Base-by-base conservation (phyloP, 1,140 invertebrate genomes). In the Hormaphis cornu region DNA sequence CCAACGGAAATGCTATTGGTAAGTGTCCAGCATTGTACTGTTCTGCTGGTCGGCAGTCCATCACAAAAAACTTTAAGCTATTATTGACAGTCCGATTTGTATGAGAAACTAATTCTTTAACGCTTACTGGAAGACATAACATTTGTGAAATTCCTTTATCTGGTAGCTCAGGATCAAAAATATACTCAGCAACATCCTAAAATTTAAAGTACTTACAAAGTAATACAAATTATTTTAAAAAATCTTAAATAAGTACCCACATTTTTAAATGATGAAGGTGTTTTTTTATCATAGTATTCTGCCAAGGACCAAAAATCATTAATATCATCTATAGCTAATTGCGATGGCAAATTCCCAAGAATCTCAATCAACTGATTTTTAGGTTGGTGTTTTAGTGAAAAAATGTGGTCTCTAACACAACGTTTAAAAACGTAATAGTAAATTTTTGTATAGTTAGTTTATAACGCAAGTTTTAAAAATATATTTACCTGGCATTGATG, bases 21-120 rank as follows among this genome's bases (percentile, higher is more conserved):
- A 98, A 83, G 81, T 98, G 95, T 1, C 96, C 96, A 72, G 88
- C 87, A 81, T 97, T 98, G 76, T 98, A 99, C 75, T 98, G 95
- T 72, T 97, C 93, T 1, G 93, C 88, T 16, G 95, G 93, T 74
- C 96, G 83, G 79, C 95, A 98, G 79, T 99, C 97, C 6, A 99
- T 94, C 24, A 98, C 83, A 81, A 99, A 98, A 79, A 97, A 99
- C 74, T 89, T 85, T 12, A 92, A 88, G 4, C 80, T 78, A 76
- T 83, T 80, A 1, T 80, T 74, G 33, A 76, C 74, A 69, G 77
- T 81, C 73, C 86, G 85, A 30, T 80, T 75, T 75, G 81, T 78
- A 78, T 89, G 89, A 75, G 89, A 87, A 20, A 93, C 85, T 61
- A 95, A 80, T 80, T 93, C 90, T 76, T 89, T 84, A 4, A 90